Base-by-base conservation (phyloP, 2,113 vertebrate species). In the Spizaetus ornatus region DNA sequence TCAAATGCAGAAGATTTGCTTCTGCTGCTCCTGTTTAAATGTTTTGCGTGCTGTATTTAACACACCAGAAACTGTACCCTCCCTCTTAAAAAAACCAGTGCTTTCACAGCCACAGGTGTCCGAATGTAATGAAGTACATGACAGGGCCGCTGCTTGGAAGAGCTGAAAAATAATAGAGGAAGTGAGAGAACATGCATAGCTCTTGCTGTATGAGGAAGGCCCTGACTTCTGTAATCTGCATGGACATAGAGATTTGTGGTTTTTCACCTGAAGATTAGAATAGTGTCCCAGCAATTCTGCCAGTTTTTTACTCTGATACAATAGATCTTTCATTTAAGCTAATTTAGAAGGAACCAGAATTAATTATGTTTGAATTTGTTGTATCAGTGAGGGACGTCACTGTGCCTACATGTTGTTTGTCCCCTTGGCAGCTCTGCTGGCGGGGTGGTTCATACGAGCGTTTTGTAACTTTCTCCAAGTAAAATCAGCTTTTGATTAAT, bases 401-500 rank as follows among this genome's bases (percentile, higher is more conserved):
- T 76, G 40, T 7, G 4, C 43, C 48, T 53, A 48, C 22, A 3
- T 0, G 1, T 31, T 90, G 31, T 70, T 96, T 86, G 36, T 73
- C 76, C 76, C 70, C 48, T 69, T 83, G 71, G 79, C 80, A 86
- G 45, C 42, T 77, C 40, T 93, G 27, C 73, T 88, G 38, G 9
- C 0, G 0, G 18, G 38, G 71, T 67, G 27, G 29, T 62, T 88
- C 50, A 13, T 42, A 34, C 7, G 16, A 88, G 31, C 0, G 0
- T 31, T 72, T 93, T 48, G 76, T 85, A 63, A 36, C 72, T 61
- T 77, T 16, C 14, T 83, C 40, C 62, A 70, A 81, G 67, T 40
- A 80, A 93, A 92, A 90, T 15, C 34, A 73, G 21, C 4, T 72
- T 70, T 25, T 58, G 31, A 77, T 58, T 58, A 77, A 83, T 70